These are phyloP conservation scores for Anthophora plumipes DNA, from an alignment of 2,888 invertebrate species.

Conservation along the genomic window DNA sequence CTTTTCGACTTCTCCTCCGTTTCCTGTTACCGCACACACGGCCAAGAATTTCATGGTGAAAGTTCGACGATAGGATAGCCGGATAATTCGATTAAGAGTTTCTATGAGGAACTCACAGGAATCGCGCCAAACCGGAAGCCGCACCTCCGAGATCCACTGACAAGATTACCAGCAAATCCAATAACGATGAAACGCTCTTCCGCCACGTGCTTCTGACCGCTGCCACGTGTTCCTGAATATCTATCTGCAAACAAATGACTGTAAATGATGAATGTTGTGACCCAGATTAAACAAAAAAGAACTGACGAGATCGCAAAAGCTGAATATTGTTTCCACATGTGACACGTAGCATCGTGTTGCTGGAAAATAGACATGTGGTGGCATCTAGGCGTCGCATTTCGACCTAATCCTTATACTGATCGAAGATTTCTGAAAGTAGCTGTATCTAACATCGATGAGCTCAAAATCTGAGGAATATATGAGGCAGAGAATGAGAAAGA, in stretches of 20 bases:
- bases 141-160: conserved; percentile 21
- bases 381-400: no score
- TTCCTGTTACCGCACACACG: background rate
- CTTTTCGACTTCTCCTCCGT: background rate
- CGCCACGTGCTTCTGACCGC: conserved; percentile 21
- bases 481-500: no score
- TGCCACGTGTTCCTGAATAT: background rate
- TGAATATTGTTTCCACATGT: no score
- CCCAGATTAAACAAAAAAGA: no score
- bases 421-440: no score
- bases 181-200: conserved; percentile 37
- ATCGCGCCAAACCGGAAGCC: conserved; percentile 66
- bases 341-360: no score
- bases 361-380: no score
- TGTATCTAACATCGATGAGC: no score
- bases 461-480: no score
- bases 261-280: no score
- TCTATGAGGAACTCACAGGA: conserved; percentile 54
- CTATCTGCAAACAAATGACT: background rate
- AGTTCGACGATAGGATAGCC: conserved; percentile 28
- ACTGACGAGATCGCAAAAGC: no score
- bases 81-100: conserved; percentile 71
- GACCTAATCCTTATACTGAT: no score
- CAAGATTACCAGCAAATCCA: conserved; percentile 45
- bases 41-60: conserved; percentile 23